A percentile compares a stretch with the other conserved stretches of the same genome.
Evolutionary conservation across 2,113 vertebrate species (phyloP).

Genomic region (Terrapene triunguis): DNA sequence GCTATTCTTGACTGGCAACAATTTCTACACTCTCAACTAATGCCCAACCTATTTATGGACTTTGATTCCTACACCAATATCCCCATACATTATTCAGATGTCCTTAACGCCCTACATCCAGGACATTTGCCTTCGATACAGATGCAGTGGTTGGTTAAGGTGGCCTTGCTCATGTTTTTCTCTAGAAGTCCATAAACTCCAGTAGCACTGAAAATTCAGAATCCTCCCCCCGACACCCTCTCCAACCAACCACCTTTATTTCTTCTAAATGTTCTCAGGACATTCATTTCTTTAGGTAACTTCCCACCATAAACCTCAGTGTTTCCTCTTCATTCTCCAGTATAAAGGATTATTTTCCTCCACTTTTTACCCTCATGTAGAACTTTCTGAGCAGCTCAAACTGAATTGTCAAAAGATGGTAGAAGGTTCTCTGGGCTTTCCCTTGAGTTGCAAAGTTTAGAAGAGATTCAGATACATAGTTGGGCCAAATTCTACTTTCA

Average conservation of each 20-base stretch:
- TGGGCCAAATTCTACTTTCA: not conserved
- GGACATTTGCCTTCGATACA: not conserved
- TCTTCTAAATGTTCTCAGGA: not conserved
- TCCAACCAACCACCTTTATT: not conserved
- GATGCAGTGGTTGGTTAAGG: not conserved
- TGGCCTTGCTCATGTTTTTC: not conserved
- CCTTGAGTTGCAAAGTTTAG: not conserved
- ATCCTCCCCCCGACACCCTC: too few relatives aligned
- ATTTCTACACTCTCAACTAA: conserved; percentile 35
- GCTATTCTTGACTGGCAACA: conserved; percentile 45
- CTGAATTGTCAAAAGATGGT: not conserved
- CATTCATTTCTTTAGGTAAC: conserved; percentile 2
- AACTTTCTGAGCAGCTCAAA: not conserved
- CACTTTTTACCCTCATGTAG: too few relatives aligned
- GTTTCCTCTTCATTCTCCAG: conserved; percentile 24
- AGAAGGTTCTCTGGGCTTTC: not conserved
- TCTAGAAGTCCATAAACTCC: not conserved
- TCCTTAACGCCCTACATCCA: conserved; percentile 27
- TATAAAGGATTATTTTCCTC: not conserved
- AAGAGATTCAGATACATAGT: not conserved
- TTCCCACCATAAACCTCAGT: conserved; percentile 33
- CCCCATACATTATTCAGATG: conserved; percentile 62
- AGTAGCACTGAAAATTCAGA: not conserved
- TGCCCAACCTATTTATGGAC: conserved; percentile 69
- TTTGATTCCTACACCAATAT: conserved; percentile 59